phyloP scores from a whole-genome alignment of 1,140 invertebrate genomes.

The Temnothorax nylanderi region DNA sequence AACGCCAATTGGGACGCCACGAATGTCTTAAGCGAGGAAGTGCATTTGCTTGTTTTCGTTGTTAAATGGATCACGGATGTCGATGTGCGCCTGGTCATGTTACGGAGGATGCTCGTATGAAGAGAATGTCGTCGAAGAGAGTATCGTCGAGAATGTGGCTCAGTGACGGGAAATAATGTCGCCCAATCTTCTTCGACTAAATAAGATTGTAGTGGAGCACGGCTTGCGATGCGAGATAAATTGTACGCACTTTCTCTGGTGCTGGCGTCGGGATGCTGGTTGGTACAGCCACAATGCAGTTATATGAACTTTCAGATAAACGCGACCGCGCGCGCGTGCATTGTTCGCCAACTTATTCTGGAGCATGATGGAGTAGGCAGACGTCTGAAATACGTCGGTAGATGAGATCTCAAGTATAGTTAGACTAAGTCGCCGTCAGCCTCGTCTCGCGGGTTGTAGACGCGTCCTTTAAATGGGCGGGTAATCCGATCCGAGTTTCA shows the following conservation, averaged over 20 bases:
- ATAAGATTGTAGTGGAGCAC: neutral
- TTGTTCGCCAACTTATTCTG: conserved; percentile 1
- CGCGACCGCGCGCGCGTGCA: neutral
- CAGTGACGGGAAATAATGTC: conserved; percentile 11
- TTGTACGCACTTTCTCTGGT: neutral
- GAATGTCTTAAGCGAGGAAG: conserved; percentile 51
- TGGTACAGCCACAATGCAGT: neutral
- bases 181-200: neutral
- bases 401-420: conserved; percentile 24
- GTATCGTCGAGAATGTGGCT: neutral
- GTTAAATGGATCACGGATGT: conserved; percentile 64
- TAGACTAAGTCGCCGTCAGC: neutral
- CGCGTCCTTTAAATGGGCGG: neutral
- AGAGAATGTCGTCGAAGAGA: neutral
- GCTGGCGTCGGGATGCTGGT: neutral
- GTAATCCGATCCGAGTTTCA: conserved; percentile 18
- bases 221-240: neutral
- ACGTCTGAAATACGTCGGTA: neutral
- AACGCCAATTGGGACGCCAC: conserved; percentile 22
- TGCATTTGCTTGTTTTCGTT: conserved; percentile 61
- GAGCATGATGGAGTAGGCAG: neutral
- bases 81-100: conserved; percentile 38
- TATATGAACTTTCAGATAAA: conserved; percentile 26
- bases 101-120: neutral
- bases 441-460: neutral